Conservation (phyloP, 2,113 vertebrate genomes). For the Chaetorhynchus papuensis region DNA sequence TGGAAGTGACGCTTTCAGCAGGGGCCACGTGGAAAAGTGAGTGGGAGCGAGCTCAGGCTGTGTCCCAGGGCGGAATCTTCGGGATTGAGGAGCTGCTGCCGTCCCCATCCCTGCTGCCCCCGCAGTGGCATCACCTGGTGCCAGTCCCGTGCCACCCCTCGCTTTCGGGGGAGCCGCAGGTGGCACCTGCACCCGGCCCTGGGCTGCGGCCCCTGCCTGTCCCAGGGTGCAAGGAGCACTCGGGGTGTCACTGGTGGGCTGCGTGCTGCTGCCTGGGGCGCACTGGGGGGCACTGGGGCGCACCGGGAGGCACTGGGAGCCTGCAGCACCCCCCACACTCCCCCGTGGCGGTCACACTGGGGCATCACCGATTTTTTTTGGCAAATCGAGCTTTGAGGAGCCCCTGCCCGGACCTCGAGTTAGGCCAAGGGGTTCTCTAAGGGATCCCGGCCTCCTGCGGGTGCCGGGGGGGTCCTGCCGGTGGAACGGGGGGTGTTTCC, state of each 20-base stretch:
- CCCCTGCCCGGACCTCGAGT: rapidly evolving
- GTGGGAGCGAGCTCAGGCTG: rapidly evolving
- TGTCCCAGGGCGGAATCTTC: too few species aligned
- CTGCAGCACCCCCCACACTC: rapidly evolving
- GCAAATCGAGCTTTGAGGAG: not conserved
- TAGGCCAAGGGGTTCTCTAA: not conserved
- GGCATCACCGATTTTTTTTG: not conserved
- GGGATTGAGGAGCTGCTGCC: not conserved
- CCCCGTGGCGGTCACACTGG: rapidly evolving
- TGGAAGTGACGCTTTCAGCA: rapidly evolving
- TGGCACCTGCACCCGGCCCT: rapidly evolving
- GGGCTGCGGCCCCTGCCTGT: not conserved
- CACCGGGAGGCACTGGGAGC: not conserved
- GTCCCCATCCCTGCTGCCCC: not conserved
- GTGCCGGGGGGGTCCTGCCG: rapidly evolving
- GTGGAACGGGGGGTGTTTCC: rapidly evolving
- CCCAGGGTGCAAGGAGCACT: rapidly evolving
- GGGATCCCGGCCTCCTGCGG: rapidly evolving
- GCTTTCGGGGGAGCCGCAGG: rapidly evolving
- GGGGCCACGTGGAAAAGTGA: rapidly evolving
- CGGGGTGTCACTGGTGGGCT: not conserved
- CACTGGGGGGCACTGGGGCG: not conserved
- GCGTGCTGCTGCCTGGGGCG: not conserved
- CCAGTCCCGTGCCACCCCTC: rapidly evolving
- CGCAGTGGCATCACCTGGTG: not conserved